phyloP scores from a whole-genome alignment of 1,140 invertebrate genomes.

The Monochamus saltuarius region DNA sequence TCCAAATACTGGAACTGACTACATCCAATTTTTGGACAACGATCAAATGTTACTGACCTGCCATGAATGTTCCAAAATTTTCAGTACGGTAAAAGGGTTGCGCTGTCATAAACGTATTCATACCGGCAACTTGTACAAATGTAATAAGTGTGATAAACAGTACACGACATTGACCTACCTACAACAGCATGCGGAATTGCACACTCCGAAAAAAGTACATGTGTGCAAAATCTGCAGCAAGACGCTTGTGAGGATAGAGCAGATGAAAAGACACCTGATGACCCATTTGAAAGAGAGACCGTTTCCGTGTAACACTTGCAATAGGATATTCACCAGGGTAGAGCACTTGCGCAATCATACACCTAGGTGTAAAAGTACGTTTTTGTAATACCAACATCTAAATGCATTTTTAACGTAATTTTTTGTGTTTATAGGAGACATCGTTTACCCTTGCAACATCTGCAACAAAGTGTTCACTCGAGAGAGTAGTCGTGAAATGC shows the following conservation, averaged over 20 bases:
- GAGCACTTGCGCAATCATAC: constrained; percentile 55
- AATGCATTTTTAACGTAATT: constrained; percentile 21
- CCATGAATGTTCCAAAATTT: constrained; percentile 44
- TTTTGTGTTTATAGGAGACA: constrained; percentile 34
- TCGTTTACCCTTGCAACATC: constrained; percentile 53
- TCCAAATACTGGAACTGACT: constrained; percentile 35
- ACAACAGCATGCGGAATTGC: constrained; percentile 43
- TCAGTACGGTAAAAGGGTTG: constrained; percentile 22
- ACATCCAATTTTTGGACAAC: constrained; percentile 45
- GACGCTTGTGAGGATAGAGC: constrained; percentile 46
- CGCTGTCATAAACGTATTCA: constrained; percentile 45
- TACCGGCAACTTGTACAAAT: constrained; percentile 43
- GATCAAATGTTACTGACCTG: constrained; percentile 46
- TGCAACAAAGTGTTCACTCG: constrained; percentile 53
- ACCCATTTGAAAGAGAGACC: constrained; percentile 50
- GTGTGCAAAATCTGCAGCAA: constrained; percentile 49
- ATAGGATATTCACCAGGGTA: constrained; percentile 54
- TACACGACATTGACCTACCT: constrained; percentile 45
- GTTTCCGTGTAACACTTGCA: constrained; percentile 59
- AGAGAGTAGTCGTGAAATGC: constrained; percentile 47
- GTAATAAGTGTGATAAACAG: constrained; percentile 45
- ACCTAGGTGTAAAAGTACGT: constrained; percentile 43
- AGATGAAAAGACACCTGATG: constrained; percentile 47
- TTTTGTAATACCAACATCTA: too few relatives aligned
- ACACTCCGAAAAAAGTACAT: constrained; percentile 44